phyloP scores from a whole-genome alignment of 2,797 vertebrate species.

The Streptopelia turtur region DNA sequence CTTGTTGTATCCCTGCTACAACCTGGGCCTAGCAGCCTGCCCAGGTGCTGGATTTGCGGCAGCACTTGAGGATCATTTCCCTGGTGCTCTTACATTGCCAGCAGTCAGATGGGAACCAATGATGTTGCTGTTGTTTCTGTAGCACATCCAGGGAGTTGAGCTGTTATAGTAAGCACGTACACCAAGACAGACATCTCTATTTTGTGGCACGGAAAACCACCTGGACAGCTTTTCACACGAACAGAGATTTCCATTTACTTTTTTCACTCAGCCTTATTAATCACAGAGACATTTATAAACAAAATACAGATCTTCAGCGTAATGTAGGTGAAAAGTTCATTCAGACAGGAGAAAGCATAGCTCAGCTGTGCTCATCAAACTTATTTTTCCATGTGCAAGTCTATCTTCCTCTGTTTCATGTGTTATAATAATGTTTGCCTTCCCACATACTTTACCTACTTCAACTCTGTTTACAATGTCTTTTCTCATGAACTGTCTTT shows the following conservation, averaged over 20 bases:
- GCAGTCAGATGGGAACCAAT: background rate
- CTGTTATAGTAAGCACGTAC: background rate
- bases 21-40: background rate
- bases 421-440: background rate
- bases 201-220: background rate
- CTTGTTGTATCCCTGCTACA: background rate
- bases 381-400: background rate
- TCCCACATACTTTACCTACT: background rate
- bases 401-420: conserved; percentile 14
- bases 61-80: background rate
- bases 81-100: background rate
- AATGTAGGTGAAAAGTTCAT: background rate
- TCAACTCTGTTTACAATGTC: conserved; percentile 17
- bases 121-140: background rate
- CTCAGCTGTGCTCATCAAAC: conserved; percentile 11
- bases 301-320: conserved; percentile 19
- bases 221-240: background rate
- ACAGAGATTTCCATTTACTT: conserved; percentile 12
- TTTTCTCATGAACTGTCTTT: conserved; percentile 4
- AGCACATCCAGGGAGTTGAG: background rate
- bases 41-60: background rate
- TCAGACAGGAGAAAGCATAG: background rate
- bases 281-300: conserved; percentile 17
- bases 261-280: conserved; percentile 11
- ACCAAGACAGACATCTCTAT: background rate